Base-by-base conservation (phyloP, 2,888 invertebrate species). In the Cynaeus angustus region DNA sequence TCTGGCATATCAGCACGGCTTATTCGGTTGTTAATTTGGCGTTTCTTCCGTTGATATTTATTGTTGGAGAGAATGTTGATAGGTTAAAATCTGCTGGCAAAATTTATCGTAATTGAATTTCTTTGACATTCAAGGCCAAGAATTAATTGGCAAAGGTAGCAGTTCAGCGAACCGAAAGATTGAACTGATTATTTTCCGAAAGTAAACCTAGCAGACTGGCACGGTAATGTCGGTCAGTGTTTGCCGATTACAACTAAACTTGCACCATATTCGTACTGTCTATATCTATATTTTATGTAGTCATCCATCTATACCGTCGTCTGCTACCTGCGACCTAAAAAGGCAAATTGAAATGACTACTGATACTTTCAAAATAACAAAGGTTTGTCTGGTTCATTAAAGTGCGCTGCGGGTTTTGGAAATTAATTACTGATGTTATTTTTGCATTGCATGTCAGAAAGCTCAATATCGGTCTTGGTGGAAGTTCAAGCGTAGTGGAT, bases 81-180 rank as follows among this genome's bases (percentile, higher is more conserved):
- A n/a, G n/a, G n/a, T n/a, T n/a, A n/a, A n/a, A n/a, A n/a, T n/a
- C n/a, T n/a, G n/a, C n/a, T n/a, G n/a, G n/a, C n/a, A 38, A 38
- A 38, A 5, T 6, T 71, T 52, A 65, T 3, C 3, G 13, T 8
- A 8, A 13, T 14, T 43, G 12, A 43, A 43, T 43, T 14, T 12
- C 43, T 66, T 45, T 43, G 26, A 66, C 65, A 66, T 66, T 59
- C 78, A 77, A 77, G 77, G 78, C 70, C 74, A 72, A 72, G 75
- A 74, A 77, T 78, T 79, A 78, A 77, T 78, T 78, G 77, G 77
- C 75, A 76, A 78, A 79, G 77, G 75, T 77, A 77, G 77, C 76
- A 75, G 75, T 75, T 71, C 76, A 76, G 73, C 76, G 76, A 76
- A 77, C 76, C 76, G 76, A 72, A 72, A 70, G 72, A 72, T 66